Evolutionary conservation across 2,797 vertebrate species (phyloP).

Genomic region (Sternarchorhynchus goeldii): DNA sequence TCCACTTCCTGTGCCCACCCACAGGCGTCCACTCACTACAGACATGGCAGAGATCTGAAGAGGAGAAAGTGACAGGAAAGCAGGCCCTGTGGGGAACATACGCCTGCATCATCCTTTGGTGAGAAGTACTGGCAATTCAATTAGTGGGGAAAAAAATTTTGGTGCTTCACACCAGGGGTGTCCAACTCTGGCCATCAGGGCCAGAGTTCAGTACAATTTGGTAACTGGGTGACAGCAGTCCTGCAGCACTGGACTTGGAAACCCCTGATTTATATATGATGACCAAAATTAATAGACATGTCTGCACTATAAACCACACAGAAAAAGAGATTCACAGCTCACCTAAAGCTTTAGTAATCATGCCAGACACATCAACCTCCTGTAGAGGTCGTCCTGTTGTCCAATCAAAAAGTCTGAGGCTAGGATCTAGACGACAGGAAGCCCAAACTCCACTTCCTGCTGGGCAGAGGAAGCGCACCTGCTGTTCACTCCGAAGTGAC

Average conservation of each 20-base stretch:
- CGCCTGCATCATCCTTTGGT: not conserved
- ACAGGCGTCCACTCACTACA: conserved; percentile 74
- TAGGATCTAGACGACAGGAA: conserved; percentile 75
- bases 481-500: conserved; percentile 78
- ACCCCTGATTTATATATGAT: too few species aligned
- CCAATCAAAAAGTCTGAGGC: conserved; percentile 79
- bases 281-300: too few species aligned
- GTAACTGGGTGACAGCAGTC: too few species aligned
- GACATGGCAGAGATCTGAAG: conserved; percentile 76
- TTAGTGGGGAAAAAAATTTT: not conserved
- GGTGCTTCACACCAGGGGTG: not conserved
- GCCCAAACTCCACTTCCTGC: conserved; percentile 79
- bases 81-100: conserved; percentile 61
- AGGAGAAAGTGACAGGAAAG: conserved; percentile 74
- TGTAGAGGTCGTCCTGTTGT: conserved; percentile 75
- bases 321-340: conserved; percentile 40
- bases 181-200: not conserved
- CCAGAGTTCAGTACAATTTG: not conserved
- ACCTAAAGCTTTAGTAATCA: conserved; percentile 77
- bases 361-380: conserved; percentile 72
- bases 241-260: too few species aligned
- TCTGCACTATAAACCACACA: not conserved
- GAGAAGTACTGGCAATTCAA: not conserved
- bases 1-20: conserved; percentile 80
- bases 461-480: conserved; percentile 79